Base-by-base conservation (phyloP, 2,113 vertebrate genomes). In the Halcyon malimbica region DNA sequence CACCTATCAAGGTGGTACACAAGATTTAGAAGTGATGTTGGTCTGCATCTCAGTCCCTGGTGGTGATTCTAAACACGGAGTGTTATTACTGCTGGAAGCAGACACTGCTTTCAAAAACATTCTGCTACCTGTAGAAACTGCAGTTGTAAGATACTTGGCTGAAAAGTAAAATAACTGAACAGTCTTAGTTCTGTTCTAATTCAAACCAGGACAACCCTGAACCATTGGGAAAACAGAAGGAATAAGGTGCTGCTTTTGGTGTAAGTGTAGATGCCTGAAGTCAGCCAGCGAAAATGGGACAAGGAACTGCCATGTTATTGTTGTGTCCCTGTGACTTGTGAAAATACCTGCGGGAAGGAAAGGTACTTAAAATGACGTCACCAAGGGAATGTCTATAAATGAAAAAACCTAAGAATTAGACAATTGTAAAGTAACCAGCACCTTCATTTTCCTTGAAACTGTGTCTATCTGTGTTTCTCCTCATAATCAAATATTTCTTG, bases 401-500 rank as follows among this genome's bases (percentile, higher is more conserved):
- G 63, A 7, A 57, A 78, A 85, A 82, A 25, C 17, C 69, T 67
- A 84, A 95, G 21, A 86, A 59, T 57, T 0, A 91, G 42, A 13
- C 17, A 83, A 46, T 23, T 87, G 18, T 70, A 48, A 95, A 64
- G 13, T 68, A 54, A 79, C 29, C 28, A 44, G 5, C 37, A 67
- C 63, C 63, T 90, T 78, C 8, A 6, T 78, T 35, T 63, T 76
- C 60, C 50, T 75, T 82, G 73, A 75, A 90, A 83, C 14, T 26
- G 21, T 11, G 53, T 62, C 51, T 37, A 80, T 73, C 35, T 29
- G 2, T 50, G 33, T 29, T 96, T 44, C n/a, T 89, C 33, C 56
- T n/a, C n/a, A 64, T 63, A 97, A 94, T 54, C 69, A 79, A 80
- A 48, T 91, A 51, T 96, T 96, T 96, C 56, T 56, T 90, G 87